Evolutionary conservation across 2,797 vertebrate species (phyloP).

Genomic region (Sarcoramphus papa): DNA sequence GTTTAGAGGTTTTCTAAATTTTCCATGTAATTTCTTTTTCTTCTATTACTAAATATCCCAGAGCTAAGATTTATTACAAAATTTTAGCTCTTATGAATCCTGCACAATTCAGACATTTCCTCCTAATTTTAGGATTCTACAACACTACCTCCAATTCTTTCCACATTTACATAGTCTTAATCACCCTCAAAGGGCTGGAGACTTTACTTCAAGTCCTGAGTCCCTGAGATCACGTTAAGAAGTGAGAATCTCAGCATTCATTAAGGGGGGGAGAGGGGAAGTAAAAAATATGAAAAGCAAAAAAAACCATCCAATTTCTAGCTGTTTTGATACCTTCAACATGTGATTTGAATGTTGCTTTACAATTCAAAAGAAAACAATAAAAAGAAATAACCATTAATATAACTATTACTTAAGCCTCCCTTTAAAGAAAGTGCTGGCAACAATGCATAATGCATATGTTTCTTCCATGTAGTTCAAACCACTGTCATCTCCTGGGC

Average conservation of each 20-base stretch:
- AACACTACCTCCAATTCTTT: neutral
- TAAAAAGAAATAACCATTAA: neutral
- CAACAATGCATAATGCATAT: neutral
- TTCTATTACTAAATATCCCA: neutral
- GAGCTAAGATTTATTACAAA: neutral
- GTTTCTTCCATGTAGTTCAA: neutral
- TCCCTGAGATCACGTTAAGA: neutral
- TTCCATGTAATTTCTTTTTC: neutral
- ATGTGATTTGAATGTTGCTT: neutral
- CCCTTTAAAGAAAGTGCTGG: neutral
- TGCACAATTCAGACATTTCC: neutral
- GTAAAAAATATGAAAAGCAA: neutral
- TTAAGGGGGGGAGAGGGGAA: neutral
- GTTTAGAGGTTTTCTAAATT: neutral
- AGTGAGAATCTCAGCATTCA: neutral
- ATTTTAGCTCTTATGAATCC: neutral
- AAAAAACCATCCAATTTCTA: fast-evolving
- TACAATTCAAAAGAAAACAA: neutral
- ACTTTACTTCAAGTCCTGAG: neutral
- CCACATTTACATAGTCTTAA: neutral
- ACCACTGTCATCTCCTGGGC: neutral
- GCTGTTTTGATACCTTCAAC: neutral
- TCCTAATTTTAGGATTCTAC: neutral
- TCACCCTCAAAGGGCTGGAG: neutral
- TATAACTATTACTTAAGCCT: neutral